phyloP scores from a whole-genome alignment of 1,140 invertebrate genomes.

The Scaptodrosophila lebanonensis region DNA sequence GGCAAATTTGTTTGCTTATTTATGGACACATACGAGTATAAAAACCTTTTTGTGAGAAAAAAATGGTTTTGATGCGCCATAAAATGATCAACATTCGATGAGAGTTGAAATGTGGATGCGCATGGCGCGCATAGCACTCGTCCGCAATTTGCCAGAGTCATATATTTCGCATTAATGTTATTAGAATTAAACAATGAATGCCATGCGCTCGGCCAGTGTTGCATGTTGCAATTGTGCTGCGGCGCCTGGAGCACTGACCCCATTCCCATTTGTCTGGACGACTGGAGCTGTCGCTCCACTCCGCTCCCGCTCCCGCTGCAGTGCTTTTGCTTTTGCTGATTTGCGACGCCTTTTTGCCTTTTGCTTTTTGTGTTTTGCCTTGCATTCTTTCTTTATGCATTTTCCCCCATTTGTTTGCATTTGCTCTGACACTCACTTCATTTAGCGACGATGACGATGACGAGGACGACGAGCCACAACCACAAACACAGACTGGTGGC shows the following conservation, averaged over 20 bases:
- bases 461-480: constrained; percentile 26
- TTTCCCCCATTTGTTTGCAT: constrained; percentile 59
- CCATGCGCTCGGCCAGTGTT: no score
- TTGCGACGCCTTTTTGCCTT: constrained; percentile 48
- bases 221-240: no score
- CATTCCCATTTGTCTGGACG: constrained; percentile 34
- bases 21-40: constrained; percentile 20
- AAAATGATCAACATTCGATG: constrained; percentile 29
- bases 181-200: constrained; percentile 37
- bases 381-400: no score
- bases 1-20: constrained; percentile 30
- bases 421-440: constrained; percentile 72
- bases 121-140: no score
- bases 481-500: constrained; percentile 15
- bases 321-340: constrained; percentile 35
- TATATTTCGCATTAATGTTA: constrained; percentile 44
- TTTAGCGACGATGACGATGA: constrained; percentile 42
- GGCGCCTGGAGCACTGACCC: constrained; percentile 45
- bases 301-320: background rate
- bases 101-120: no score
- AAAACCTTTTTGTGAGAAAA: constrained; percentile 53
- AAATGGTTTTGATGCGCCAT: constrained; percentile 34
- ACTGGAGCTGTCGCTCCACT: constrained; percentile 23
- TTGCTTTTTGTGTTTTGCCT: constrained; percentile 37
- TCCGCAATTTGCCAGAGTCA: no score